Evolutionary conservation across 2,113 vertebrate genomes (phyloP), one percentile per base, ranked within the genome.

Genomic region (Andinoacara biseriatus): DNA sequence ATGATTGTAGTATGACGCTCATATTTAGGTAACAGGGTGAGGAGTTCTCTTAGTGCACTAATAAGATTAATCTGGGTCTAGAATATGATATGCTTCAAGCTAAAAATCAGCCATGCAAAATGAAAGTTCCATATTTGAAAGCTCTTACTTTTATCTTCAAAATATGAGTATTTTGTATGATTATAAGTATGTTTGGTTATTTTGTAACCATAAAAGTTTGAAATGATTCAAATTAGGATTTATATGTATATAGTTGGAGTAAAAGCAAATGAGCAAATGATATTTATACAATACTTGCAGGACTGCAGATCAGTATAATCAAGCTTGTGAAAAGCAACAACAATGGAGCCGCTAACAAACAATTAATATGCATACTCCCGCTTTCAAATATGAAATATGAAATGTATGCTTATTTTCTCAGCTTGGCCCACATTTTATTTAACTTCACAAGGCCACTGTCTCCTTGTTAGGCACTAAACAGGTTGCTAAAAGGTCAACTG

Each of bases 401-500:
- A 56, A 33, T 52, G 14, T 35, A 33, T 78, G 7, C 0, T 82
- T 18, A 24, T 78, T 76, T 76, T 88, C 56, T 87, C 22, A 52
- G 52, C 78, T 22, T 5, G 3, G 67, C 20, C 13, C 3, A 35
- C 15, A 8, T 84, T 62, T 40, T 10, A 76, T 84, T 78, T 17
- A 49, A 29, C 74, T 81, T 62, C 0, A 35, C 4, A 3, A 65
- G 31, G 35, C 5, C n/a, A 0, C 9, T 26, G 76, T 74, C 74
- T 87, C 82, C 69, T 52, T 74, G 17, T 54, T 3, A 54, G 81
- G 92, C 60, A 65, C 75, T 67, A 38, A 88, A 82, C 87, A 54
- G 65, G 80, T 67, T 86, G 26, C 59, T 69, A 14, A 83, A 78
- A 87, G 81, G 74, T 92, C 80, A 81, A 29, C 80, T 54, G 62